A percentile compares a stretch with the other conserved stretches of the same genome.
Conservation (phyloP, 2,797 vertebrate genomes). For the Tenualosa thibaudeaui region DNA sequence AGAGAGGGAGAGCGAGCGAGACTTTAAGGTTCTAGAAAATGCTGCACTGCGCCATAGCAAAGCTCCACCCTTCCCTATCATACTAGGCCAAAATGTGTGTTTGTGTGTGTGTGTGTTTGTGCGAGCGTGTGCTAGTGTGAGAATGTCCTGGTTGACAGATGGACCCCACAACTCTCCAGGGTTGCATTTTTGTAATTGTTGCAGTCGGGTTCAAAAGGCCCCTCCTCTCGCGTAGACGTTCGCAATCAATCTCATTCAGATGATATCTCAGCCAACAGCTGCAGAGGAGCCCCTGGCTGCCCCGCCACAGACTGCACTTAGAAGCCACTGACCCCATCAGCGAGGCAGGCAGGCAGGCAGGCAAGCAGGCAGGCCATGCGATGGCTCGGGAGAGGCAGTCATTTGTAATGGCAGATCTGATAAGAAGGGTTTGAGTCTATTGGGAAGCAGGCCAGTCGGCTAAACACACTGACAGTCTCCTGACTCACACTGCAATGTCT, state of each 20-base stretch:
- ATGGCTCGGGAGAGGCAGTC: not conserved
- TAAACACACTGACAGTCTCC: not conserved
- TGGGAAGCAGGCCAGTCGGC: not conserved
- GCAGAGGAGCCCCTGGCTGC: not conserved
- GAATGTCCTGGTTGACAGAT: conserved; percentile 8
- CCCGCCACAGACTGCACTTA: not conserved
- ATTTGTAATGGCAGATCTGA: conserved; percentile 19
- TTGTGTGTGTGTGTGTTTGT: not conserved
- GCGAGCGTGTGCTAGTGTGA: not conserved
- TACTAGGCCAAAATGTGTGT: not conserved
- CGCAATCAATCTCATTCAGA: conserved; percentile 18
- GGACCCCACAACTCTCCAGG: not conserved
- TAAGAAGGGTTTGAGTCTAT: not conserved
- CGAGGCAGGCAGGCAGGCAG: not conserved
- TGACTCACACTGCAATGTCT: not conserved
- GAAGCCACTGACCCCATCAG: not conserved
- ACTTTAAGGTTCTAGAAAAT: not conserved
- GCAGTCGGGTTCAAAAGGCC: not conserved
- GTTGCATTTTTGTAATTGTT: conserved; percentile 12
- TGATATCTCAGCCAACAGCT: conserved; percentile 1
- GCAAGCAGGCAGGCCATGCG: not conserved
- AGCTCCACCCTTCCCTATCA: not conserved
- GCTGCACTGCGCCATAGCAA: not conserved
- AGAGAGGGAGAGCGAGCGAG: not conserved
- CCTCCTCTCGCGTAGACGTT: not conserved